Base-by-base conservation (phyloP, 2,888 invertebrate species). In the Amblyjoppa fuscipennis region DNA sequence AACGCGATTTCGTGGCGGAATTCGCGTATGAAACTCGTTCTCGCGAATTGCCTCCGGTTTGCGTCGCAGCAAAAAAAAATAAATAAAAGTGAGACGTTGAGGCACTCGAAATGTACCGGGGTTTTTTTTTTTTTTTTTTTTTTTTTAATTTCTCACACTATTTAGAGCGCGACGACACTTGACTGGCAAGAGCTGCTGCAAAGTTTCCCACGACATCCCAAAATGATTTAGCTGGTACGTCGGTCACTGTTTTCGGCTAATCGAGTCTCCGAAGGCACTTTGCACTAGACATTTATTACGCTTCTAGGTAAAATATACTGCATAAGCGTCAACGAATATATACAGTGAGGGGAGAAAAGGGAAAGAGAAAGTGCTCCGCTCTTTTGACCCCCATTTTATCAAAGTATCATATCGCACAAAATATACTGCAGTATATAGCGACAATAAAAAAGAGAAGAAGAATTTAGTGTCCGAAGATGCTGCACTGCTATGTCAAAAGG, bases 1-100 rank as follows among this genome's bases (percentile, higher is more conserved):
- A 82, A 86, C 80, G 68, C 84, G 74, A 84, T 87, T 86, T 86
- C 75, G 70, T 81, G 78, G 86, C 56, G 81, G 73, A 79, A 83
- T 78, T 69, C 66, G 68, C 59, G 81, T 68, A 82, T 86, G 82
- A 83, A 86, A 86, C n/a, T 79, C 74, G 56, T 34, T 59, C 56
- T 59, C 53, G 45, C 41, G 68, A 79, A 83, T 81, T 31, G 66
- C 75, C 34, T 53, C 25, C 45, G 70, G 51, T 82, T 69, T 38
- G 41, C 64, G 69, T 16, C 45, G 61, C 61, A 64, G 41, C 61
- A 38, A 13, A 66, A 25, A 68, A 68, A 59, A 25, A 68, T 68
- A 51, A 51, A 56, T 56, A 61, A 76, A 51, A 51, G 34, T n/a
- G 2, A 45, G 53, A 70, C 13, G 11, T 61, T 66, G 64, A 75